A percentile compares a stretch with the other conserved stretches of the same genome.
phyloP scores from a whole-genome alignment of 2,888 invertebrate genomes.

The Thereva nobilitata region DNA sequence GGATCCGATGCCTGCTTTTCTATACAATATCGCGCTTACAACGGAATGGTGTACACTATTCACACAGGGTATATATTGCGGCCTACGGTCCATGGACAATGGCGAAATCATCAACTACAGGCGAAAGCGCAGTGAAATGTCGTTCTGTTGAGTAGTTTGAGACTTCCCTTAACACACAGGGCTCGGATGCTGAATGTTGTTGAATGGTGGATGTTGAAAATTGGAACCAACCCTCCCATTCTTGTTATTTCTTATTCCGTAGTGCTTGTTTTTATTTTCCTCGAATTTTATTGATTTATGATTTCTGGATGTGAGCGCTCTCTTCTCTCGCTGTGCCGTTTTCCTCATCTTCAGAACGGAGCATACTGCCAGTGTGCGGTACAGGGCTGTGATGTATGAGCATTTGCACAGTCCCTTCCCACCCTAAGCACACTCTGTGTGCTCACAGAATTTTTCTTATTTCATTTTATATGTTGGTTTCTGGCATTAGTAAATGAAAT shows the following conservation, averaged over 20 bases:
- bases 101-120: slow-evolving; percentile 12
- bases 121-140: slow-evolving; percentile 31
- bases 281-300: slow-evolving; percentile 23
- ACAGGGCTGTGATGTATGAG: too few species aligned
- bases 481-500: slow-evolving; percentile 41
- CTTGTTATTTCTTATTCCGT: slow-evolving; percentile 16
- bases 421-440: slow-evolving; percentile 2
- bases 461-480: slow-evolving; percentile 36
- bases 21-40: neutral
- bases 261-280: slow-evolving; percentile 18
- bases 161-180: slow-evolving; percentile 7
- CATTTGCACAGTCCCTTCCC: neutral
- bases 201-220: too few species aligned
- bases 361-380: slow-evolving; percentile 4
- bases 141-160: slow-evolving; percentile 32
- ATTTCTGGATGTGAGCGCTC: slow-evolving; percentile 22
- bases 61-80: neutral
- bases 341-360: neutral
- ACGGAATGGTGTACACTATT: neutral
- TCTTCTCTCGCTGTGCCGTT: too few species aligned
- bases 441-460: slow-evolving; percentile 28
- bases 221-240: slow-evolving; percentile 9
- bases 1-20: neutral
- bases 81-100: neutral
- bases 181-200: neutral